Conservation (phyloP, 2,113 vertebrate genomes). For the Pan paniscus region DNA sequence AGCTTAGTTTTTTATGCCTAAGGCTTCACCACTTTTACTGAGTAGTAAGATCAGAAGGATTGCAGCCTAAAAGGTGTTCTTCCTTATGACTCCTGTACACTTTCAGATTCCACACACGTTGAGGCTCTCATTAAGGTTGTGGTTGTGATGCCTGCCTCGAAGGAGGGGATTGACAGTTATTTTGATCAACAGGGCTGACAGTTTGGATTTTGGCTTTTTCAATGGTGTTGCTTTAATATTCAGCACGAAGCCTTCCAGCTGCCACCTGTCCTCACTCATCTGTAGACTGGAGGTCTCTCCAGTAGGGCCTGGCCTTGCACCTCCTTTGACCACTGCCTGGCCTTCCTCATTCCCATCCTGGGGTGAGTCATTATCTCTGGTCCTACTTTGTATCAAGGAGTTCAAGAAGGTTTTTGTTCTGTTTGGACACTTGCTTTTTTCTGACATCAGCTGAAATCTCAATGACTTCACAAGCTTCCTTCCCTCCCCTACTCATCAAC, state of each 20-base stretch:
- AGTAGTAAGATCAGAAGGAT: constrained; percentile 38
- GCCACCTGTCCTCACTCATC: background rate
- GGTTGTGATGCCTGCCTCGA: background rate
- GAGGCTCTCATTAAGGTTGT: constrained; percentile 4
- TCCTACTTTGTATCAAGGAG: background rate
- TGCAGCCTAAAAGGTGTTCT: constrained; percentile 14
- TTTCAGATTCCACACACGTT: background rate
- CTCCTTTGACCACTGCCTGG: background rate
- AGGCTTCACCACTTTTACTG: background rate
- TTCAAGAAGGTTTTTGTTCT: background rate
- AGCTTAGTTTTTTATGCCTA: constrained; percentile 12
- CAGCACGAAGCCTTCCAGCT: background rate
- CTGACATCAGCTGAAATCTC: background rate
- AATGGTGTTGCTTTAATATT: constrained; percentile 10
- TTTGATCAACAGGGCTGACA: constrained; percentile 37
- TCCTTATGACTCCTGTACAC: background rate
- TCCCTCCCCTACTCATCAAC: background rate
- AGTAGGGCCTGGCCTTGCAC: background rate
- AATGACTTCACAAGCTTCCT: background rate
- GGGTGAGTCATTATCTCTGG: background rate
- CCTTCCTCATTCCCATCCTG: background rate
- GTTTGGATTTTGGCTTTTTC: constrained; percentile 17
- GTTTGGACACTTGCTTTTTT: background rate
- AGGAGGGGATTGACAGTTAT: constrained; percentile 36
- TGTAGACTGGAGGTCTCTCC: background rate